Evolutionary conservation across 2,113 vertebrate species (phyloP).

Genomic region (Progne subis): DNA sequence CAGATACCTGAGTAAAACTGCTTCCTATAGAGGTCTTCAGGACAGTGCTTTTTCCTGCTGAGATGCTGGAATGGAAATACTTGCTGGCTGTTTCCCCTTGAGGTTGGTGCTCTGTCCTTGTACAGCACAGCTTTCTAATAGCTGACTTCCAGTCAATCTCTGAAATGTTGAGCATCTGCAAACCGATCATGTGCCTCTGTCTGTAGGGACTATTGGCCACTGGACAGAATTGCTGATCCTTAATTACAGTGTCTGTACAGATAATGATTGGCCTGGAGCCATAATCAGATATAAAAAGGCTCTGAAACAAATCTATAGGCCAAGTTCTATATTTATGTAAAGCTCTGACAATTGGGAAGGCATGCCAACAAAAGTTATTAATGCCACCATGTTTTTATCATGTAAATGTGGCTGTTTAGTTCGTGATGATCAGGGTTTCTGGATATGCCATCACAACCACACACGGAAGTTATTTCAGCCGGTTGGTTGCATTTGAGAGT

Average conservation of each 20-base stretch:
- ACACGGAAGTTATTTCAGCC: constrained; percentile 1
- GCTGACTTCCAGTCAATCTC: neutral
- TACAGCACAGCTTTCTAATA: neutral
- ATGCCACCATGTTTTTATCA: neutral
- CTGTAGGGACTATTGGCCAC: neutral
- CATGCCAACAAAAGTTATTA: neutral
- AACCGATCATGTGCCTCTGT: neutral
- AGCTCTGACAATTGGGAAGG: neutral
- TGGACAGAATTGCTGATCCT: neutral
- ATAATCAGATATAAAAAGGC: neutral
- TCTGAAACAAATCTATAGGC: constrained; percentile 13
- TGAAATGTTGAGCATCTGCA: neutral
- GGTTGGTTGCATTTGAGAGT: neutral
- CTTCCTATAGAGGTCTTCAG: neutral
- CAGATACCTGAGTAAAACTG: neutral
- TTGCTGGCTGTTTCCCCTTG: neutral
- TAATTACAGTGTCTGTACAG: neutral
- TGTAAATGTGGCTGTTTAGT: neutral
- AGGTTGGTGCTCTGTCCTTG: neutral
- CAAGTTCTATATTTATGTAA: neutral
- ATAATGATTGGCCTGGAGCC: neutral
- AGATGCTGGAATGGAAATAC: neutral
- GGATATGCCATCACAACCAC: neutral
- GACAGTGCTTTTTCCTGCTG: neutral
- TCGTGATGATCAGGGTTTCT: neutral